Evolutionary conservation across 2,113 vertebrate genomes (phyloP).

Genomic region (Echinops telfairi): DNA sequence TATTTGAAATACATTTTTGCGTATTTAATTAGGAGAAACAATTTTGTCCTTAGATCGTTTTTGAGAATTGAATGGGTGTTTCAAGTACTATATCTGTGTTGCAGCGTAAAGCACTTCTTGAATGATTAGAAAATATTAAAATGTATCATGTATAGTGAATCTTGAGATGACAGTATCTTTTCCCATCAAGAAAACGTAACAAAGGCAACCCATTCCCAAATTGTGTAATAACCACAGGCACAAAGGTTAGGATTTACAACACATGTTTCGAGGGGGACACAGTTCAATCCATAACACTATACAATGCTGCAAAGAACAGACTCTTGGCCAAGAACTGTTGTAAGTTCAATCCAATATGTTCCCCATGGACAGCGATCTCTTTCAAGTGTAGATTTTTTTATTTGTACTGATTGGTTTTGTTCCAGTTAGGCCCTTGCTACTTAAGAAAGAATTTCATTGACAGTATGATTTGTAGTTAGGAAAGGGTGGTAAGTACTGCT

Average conservation of each 20-base stretch:
- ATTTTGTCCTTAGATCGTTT: not conserved
- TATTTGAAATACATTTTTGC: not conserved
- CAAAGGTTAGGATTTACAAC: no score
- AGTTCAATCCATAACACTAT: not conserved
- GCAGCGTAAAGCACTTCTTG: not conserved
- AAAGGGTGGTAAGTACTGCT: not conserved
- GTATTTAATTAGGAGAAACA: not conserved
- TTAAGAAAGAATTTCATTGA: slow-evolving; percentile 50
- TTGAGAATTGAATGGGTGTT: slow-evolving; percentile 1
- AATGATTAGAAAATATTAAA: slow-evolving; percentile 51
- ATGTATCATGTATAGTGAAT: not conserved
- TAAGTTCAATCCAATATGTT: not conserved
- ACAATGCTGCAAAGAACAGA: not conserved
- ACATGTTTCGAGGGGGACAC: no score
- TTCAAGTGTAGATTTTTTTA: not conserved
- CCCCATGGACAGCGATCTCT: not conserved
- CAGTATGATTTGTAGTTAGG: slow-evolving; percentile 12
- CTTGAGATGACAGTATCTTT: slow-evolving; percentile 1
- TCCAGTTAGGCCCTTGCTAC: not conserved
- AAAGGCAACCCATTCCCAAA: no score
- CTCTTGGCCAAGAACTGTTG: not conserved
- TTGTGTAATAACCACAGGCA: no score
- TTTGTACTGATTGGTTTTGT: slow-evolving; percentile 48
- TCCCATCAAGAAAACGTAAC: not conserved
- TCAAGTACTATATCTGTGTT: not conserved